Base-by-base conservation (phyloP, 2,888 invertebrate species). In the Hylaea fasciaria region DNA sequence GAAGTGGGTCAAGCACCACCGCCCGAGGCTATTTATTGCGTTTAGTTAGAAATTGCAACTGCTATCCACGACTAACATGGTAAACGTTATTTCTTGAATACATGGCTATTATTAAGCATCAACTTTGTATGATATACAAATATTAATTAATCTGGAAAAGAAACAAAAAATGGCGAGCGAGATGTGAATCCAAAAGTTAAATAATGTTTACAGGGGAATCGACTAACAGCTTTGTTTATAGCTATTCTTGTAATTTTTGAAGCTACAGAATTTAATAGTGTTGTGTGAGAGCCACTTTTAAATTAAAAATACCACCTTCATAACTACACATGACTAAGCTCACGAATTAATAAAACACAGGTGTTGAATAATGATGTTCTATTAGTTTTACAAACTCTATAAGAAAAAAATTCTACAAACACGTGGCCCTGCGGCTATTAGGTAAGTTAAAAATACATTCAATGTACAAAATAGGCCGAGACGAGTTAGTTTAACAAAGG, bases 1-100 rank as follows among this genome's bases (percentile, higher is more conserved):
- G 88, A 91, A 91, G 89, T 91, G 87, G 91, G 91, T 91, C 91
- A 91, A 90, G 88, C 88, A 85, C 85, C 85, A 83, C 87, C 87
- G 79, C 84, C 83, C 83, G 81, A 78, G 14, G 85, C 85, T 90
- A 90, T 91, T 90, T 91, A 91, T 90, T 91, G 87, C 86, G 85
- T 87, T 90, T 87, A 84, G 85, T 78, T 81, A 78, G 74, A 85
- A 89, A 89, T 85, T 89, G 88, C 91, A 89, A 86, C 79, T 72
- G 78, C 76, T 82, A 83, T 82, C 77, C 76, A 73, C 64, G 67
- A 77, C 75, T 78, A 22, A 3, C 78, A 77, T 47, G 47, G 43
- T 47, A 40, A 32, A 47, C 53, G 69, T 67, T 69, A 63, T 56
- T 68, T 63, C 55, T 54, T 66, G 60, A 66, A 57, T 71, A 68